A percentile compares a stretch with the other conserved stretches of the same genome.
These are phyloP conservation scores for Galbula dea DNA, from an alignment of 2,113 vertebrate species.

Conservation along the genomic window DNA sequence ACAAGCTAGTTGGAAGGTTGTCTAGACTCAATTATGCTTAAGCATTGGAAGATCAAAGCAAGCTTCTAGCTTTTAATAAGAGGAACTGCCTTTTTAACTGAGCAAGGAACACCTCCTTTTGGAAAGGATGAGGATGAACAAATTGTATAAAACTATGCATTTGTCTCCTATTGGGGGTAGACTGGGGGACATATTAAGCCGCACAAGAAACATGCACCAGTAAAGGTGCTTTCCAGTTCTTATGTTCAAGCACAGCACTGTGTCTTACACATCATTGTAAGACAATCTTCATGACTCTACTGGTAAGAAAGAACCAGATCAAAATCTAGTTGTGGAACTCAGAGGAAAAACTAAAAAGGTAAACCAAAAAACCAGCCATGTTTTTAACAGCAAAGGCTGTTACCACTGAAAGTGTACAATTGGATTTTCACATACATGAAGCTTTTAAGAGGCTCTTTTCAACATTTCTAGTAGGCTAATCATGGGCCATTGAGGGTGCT, in stretches of 20 bases:
- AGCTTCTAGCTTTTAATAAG: not conserved
- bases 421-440: not conserved
- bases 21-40: slow-evolving; percentile 50
- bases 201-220: not conserved
- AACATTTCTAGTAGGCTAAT: not conserved
- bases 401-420: not conserved
- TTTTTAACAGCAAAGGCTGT: not conserved
- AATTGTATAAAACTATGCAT: not conserved
- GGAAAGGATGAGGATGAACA: not conserved
- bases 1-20: slow-evolving; percentile 35
- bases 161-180: not conserved
- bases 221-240: not conserved
- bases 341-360: not conserved
- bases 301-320: not conserved
- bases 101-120: not conserved
- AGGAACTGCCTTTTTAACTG: not conserved
- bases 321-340: not conserved
- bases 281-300: not conserved
- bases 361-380: not conserved
- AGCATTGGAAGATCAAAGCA: slow-evolving; percentile 63
- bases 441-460: not conserved
- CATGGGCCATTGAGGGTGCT: fast-evolving
- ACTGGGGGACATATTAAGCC: not conserved
- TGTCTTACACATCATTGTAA: not conserved
- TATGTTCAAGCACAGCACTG: not conserved